These are phyloP conservation scores for Marcusenius ussheri DNA, from an alignment of 2,113 vertebrate species.

Conservation along the genomic window DNA sequence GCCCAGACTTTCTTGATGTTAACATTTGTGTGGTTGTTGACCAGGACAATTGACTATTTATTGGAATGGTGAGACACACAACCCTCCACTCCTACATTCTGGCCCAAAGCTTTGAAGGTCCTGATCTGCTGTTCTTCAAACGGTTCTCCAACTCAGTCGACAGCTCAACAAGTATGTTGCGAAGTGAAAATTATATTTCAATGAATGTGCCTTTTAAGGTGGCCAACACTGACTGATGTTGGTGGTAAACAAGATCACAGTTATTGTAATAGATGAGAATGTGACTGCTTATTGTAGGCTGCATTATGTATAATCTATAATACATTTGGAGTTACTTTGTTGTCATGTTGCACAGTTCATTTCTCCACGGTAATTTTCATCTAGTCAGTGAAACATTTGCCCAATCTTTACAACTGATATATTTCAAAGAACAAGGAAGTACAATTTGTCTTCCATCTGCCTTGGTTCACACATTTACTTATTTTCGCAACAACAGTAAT, in stretches of 20 bases:
- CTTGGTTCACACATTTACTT: background rate
- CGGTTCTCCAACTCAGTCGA: background rate
- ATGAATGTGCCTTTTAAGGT: background rate
- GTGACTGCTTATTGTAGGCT: background rate
- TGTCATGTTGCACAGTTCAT: background rate
- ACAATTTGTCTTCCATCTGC: background rate
- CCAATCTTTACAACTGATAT: background rate
- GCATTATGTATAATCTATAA: background rate
- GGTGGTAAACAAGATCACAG: background rate
- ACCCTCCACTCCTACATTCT: background rate
- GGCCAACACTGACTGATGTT: background rate
- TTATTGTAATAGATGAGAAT: background rate
- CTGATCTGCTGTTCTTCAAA: background rate
- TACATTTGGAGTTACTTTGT: background rate
- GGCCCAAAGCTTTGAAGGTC: background rate
- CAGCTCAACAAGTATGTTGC: background rate
- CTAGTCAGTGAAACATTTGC: background rate
- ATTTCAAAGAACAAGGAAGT: background rate
- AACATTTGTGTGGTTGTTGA: background rate
- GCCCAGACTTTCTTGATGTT: background rate
- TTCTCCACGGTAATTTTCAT: background rate
- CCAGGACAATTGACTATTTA: background rate
- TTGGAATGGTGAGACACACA: background rate
- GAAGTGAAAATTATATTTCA: background rate
- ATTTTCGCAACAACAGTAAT: background rate